Conservation (phyloP, 2,797 vertebrate genomes). For the Thalassophryne amazonica region DNA sequence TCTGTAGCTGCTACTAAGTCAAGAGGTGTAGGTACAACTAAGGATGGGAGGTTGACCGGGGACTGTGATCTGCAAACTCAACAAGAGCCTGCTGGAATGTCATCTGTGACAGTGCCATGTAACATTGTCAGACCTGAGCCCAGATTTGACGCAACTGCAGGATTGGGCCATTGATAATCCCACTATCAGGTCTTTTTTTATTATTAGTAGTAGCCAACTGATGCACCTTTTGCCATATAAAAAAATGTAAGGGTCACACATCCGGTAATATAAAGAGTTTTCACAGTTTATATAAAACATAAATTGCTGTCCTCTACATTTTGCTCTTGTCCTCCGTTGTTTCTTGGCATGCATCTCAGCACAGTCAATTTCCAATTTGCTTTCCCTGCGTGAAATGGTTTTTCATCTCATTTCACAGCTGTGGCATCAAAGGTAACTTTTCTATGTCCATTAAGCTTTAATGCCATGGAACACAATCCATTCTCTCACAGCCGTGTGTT, state of each 20-base stretch:
- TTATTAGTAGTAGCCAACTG: slow-evolving; percentile 1
- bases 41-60: too few species aligned
- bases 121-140: too few species aligned
- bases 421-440: slow-evolving; percentile 46
- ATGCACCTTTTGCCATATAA: background rate
- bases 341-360: slow-evolving; percentile 1
- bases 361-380: slow-evolving; percentile 20
- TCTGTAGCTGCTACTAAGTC: too few species aligned
- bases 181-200: background rate
- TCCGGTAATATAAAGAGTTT: slow-evolving; percentile 5
- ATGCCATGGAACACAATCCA: slow-evolving; percentile 52
- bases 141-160: too few species aligned
- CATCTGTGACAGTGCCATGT: too few species aligned
- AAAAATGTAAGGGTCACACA: slow-evolving; percentile 5
- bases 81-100: too few species aligned
- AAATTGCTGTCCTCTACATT: slow-evolving; percentile 4
- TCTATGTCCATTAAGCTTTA: slow-evolving; percentile 58
- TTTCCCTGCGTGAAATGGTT: slow-evolving; percentile 21
- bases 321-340: slow-evolving; percentile 23
- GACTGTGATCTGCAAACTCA: too few species aligned
- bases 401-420: slow-evolving; percentile 49
- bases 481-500: slow-evolving; percentile 33
- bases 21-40: too few species aligned
- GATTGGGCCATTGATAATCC: background rate
- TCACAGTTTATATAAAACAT: slow-evolving; percentile 4